A percentile compares a stretch with the other conserved stretches of the same genome.
Conservation (phyloP, 1,140 invertebrate species). For the Zaprionus ornatus region DNA sequence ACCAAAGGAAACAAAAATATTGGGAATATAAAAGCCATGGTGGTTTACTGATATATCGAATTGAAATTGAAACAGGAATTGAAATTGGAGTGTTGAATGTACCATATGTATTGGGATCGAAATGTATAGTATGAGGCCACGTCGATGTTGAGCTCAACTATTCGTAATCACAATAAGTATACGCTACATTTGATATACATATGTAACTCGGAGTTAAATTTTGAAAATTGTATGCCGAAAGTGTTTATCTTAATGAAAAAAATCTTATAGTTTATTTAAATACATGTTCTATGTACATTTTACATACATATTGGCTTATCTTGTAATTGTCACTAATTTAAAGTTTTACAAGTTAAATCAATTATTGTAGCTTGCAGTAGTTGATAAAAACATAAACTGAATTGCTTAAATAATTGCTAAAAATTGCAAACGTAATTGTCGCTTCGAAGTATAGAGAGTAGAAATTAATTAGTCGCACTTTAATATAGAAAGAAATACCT, state of each 20-base stretch:
- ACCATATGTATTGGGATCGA: constrained; percentile 51
- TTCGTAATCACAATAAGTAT: constrained; percentile 58
- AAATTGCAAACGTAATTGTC: constrained; percentile 82
- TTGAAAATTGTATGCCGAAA: constrained; percentile 73
- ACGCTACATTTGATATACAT: constrained; percentile 35
- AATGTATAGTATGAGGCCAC: constrained; percentile 25
- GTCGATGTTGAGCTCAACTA: constrained; percentile 23
- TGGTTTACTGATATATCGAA: constrained; percentile 47
- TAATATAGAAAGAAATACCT: constrained; percentile 48
- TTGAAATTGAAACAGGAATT: constrained; percentile 16
- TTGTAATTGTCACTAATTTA: constrained; percentile 27
- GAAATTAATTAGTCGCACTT: constrained; percentile 43
- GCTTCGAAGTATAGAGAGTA: constrained; percentile 31
- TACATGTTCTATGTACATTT: constrained; percentile 47
- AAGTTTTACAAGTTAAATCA: constrained; percentile 69
- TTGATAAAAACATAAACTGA: constrained; percentile 70
- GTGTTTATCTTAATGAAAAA: constrained; percentile 83
- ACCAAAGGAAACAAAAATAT: constrained; percentile 72
- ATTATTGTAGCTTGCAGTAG: constrained; percentile 77
- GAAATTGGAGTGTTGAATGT: constrained; percentile 48
- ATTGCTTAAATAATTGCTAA: constrained; percentile 80
- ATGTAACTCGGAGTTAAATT: constrained; percentile 47
- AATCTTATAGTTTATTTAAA: constrained; percentile 63
- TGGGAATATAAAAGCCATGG: constrained; percentile 75
- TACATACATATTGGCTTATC: constrained; percentile 40